A percentile compares a stretch with the other conserved stretches of the same genome.
Evolutionary conservation across 2,113 vertebrate genomes (phyloP).

Genomic region (Ictalurus punctatus): DNA sequence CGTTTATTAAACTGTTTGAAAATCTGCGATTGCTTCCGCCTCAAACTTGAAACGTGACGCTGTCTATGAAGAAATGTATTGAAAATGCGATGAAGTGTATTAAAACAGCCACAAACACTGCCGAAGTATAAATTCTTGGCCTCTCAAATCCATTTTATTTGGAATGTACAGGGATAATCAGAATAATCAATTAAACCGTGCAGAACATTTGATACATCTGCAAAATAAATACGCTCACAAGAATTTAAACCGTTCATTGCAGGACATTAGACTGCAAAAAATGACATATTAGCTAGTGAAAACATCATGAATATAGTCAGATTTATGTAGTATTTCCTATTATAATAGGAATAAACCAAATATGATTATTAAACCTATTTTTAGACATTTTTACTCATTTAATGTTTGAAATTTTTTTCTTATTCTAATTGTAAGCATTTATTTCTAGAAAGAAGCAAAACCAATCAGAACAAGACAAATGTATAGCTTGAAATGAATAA

Average conservation of each 20-base stretch:
- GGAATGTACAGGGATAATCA: slow-evolving; percentile 46
- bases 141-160: slow-evolving; percentile 41
- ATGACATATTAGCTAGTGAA: neutral
- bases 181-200: neutral
- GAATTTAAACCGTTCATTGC: neutral
- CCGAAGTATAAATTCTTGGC: neutral
- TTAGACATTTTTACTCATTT: neutral
- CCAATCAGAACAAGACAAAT: neutral
- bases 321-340: neutral
- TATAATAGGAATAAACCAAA: neutral
- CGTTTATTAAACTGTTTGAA: too few species aligned
- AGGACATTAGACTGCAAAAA: neutral
- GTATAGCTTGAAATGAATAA: neutral
- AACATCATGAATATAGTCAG: neutral
- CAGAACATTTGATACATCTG: neutral
- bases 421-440: neutral
- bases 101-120: neutral
- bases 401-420: neutral
- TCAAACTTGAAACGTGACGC: neutral
- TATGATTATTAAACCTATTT: neutral
- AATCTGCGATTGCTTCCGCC: too few species aligned
- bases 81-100: slow-evolving; percentile 13
- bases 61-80: neutral
- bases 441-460: neutral
- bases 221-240: neutral